A percentile compares a stretch with the other conserved stretches of the same genome.
phyloP scores from a whole-genome alignment of 2,797 vertebrate species.

The Smutsia temminckii region DNA sequence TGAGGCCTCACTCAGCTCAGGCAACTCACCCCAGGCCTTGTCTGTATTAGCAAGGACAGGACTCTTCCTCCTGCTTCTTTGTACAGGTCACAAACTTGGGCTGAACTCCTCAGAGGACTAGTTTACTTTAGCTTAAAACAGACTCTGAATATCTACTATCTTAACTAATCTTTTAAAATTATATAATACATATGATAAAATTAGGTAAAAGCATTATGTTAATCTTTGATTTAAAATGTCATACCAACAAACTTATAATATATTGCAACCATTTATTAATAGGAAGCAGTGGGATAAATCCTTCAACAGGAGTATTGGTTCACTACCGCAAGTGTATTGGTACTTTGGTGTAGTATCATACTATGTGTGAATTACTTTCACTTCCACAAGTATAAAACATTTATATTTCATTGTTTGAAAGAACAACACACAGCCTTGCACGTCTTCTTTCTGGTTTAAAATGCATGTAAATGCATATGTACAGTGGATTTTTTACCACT shows the following conservation, averaged over 20 bases:
- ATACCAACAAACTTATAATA: slow-evolving; percentile 69
- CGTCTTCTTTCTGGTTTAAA: slow-evolving; percentile 74
- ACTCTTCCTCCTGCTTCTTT: not conserved
- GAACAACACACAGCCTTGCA: slow-evolving; percentile 73
- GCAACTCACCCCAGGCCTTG: not conserved
- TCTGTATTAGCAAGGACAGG: not conserved
- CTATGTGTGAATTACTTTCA: slow-evolving; percentile 67
- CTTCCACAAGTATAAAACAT: slow-evolving; percentile 42
- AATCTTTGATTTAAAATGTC: slow-evolving; percentile 63
- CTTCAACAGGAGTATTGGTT: slow-evolving; percentile 73
- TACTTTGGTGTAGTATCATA: slow-evolving; percentile 61
- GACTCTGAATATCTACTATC: not conserved
- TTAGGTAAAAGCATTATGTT: slow-evolving; percentile 30
- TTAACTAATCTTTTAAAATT: slow-evolving; percentile 2
- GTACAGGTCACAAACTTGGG: not conserved
- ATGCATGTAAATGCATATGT: slow-evolving; percentile 56
- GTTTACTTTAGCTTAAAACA: slow-evolving; percentile 5
- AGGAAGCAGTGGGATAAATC: slow-evolving; percentile 77
- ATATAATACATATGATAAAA: not conserved
- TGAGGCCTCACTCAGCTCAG: not conserved
- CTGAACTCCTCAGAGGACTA: not conserved
- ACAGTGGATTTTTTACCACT: slow-evolving; percentile 45
- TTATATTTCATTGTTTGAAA: slow-evolving; percentile 53
- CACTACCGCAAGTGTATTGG: slow-evolving; percentile 58
- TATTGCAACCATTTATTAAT: slow-evolving; percentile 78